A percentile compares a stretch with the other conserved stretches of the same genome.
Conservation (phyloP, 2,888 invertebrate genomes). For the Ptilodon capucinus region DNA sequence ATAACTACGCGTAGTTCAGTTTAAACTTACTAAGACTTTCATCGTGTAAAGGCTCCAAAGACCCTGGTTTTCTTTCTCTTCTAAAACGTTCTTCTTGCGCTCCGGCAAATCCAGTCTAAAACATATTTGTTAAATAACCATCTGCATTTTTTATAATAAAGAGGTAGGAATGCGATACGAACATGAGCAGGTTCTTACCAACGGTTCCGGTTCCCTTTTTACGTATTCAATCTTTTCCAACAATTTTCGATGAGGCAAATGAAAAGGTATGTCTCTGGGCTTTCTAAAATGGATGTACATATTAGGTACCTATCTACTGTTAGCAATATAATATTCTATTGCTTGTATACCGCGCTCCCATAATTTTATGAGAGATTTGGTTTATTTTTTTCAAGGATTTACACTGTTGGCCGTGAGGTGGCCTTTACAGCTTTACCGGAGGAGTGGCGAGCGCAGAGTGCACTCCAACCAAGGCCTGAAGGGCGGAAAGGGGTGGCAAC, state of each 20-base stretch:
- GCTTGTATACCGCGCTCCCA: too few species aligned
- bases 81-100: slow-evolving; percentile 70
- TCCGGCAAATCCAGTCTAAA: slow-evolving; percentile 77
- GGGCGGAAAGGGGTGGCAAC: too few species aligned
- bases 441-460: too few species aligned
- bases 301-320: too few species aligned
- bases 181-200: slow-evolving; percentile 64
- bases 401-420: too few species aligned
- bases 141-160: not conserved
- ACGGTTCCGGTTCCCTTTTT: slow-evolving; percentile 80
- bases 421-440: too few species aligned
- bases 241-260: slow-evolving; percentile 83
- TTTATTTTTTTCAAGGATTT: too few species aligned
- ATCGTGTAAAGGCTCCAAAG: slow-evolving; percentile 55
- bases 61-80: slow-evolving; percentile 52
- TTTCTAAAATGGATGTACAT: slow-evolving; percentile 52
- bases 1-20: too few species aligned
- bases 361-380: too few species aligned
- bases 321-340: too few species aligned
- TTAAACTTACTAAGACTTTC: slow-evolving; percentile 32
- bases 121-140: not conserved
- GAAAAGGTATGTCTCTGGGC: slow-evolving; percentile 77
- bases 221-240: slow-evolving; percentile 84
- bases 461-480: too few species aligned
- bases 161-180: not conserved